These are phyloP conservation scores for Pseudoips prasinana DNA, from an alignment of 2,888 invertebrate genomes.

Conservation along the genomic window DNA sequence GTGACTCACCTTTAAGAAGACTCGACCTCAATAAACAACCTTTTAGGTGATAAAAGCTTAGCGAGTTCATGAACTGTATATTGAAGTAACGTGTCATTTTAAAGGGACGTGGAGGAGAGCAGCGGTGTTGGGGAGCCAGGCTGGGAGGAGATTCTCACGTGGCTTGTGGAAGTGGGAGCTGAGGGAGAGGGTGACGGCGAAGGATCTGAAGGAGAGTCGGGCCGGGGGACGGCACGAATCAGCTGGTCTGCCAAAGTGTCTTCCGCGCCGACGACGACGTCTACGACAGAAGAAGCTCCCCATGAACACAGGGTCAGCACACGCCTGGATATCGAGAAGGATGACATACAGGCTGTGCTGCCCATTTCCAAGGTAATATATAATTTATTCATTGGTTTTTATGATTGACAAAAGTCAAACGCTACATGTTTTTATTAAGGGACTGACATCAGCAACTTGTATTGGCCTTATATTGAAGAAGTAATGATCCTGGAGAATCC, in stretches of 20 bases:
- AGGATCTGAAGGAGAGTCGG: conserved; percentile 77
- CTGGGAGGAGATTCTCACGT: conserved; percentile 93
- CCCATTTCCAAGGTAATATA: conserved; percentile 96
- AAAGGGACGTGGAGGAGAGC: conserved; percentile 61
- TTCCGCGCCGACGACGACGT: conserved; percentile 47
- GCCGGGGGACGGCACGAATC: conserved; percentile 91
- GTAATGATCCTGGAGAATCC: too few species aligned
- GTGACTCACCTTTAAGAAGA: conserved; percentile 35
- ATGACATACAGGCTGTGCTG: conserved; percentile 95
- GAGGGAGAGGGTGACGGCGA: conserved; percentile 83
- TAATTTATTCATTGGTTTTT: too few species aligned
- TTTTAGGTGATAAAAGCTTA: conserved; percentile 33
- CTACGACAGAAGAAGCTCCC: conserved; percentile 68
- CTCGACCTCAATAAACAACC: conserved; percentile 38
- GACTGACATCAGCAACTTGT: too few species aligned
- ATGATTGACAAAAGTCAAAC: too few species aligned
- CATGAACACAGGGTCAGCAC: conserved; percentile 87
- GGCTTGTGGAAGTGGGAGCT: conserved; percentile 95
- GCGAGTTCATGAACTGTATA: conserved; percentile 29
- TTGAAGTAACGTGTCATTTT: conserved; percentile 17
- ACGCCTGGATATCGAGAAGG: conserved; percentile 94
- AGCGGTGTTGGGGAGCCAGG: conserved; percentile 68
- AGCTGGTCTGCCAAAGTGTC: conserved; percentile 89
- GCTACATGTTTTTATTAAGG: too few species aligned
- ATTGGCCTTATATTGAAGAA: too few species aligned